Conservation (phyloP, 2,888 invertebrate species). For the Scrobipalpa costella region DNA sequence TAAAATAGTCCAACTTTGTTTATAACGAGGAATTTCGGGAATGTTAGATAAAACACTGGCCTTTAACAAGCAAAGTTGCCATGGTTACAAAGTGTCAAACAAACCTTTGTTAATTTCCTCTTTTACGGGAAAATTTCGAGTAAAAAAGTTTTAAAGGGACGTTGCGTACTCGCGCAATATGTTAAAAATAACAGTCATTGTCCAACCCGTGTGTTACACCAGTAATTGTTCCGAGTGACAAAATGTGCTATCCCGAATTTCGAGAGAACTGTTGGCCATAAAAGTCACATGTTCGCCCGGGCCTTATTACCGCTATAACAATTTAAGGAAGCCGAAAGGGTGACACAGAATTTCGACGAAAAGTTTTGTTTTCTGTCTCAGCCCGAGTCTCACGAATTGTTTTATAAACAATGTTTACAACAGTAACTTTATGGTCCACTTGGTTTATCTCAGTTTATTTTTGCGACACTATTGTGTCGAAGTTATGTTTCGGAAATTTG, state of each 20-base stretch:
- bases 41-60: conserved; percentile 6
- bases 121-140: conserved; percentile 1
- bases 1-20: neutral
- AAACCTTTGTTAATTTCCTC: conserved; percentile 13
- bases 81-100: conserved; percentile 5
- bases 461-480: conserved; percentile 63
- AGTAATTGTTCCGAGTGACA: conserved; percentile 68
- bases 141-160: conserved; percentile 19
- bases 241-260: conserved; percentile 68
- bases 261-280: conserved; percentile 70
- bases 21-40: conserved; percentile 2
- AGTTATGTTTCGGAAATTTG: conserved; percentile 60
- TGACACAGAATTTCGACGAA: conserved; percentile 70
- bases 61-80: conserved; percentile 14
- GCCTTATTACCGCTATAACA: conserved; percentile 77
- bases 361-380: conserved; percentile 72
- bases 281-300: conserved; percentile 75
- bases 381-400: conserved; percentile 62
- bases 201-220: conserved; percentile 44
- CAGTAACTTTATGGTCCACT: conserved; percentile 74
- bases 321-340: conserved; percentile 79
- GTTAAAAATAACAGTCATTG: conserved; percentile 59
- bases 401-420: conserved; percentile 79
- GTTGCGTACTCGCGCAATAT: conserved; percentile 41
- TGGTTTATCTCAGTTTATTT: conserved; percentile 65